phyloP scores from a whole-genome alignment of 2,888 invertebrate species.

The Apotomis capreana region DNA sequence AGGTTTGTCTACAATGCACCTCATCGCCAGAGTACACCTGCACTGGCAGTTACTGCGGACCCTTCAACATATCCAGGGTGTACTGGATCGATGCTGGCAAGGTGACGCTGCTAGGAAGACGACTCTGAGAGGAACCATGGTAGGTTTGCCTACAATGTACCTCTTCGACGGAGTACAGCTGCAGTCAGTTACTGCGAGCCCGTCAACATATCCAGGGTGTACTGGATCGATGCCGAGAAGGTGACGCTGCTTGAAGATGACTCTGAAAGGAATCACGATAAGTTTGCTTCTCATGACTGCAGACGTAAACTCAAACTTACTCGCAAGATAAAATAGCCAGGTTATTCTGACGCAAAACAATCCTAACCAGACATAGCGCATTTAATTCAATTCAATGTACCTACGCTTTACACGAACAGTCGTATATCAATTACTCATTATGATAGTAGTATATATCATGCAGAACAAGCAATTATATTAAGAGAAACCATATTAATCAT shows the following conservation, averaged over 20 bases:
- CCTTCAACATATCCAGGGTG: slow-evolving; percentile 84
- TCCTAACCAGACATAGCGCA: no score
- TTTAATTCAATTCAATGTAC: no score
- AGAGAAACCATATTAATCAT: no score
- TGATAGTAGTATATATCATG: no score
- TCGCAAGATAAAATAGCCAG: no score
- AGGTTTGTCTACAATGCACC: slow-evolving; percentile 16
- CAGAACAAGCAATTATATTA: no score
- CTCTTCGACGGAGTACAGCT: slow-evolving; percentile 57
- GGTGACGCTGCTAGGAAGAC: slow-evolving; percentile 80
- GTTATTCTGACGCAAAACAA: no score
- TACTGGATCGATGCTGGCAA: slow-evolving; percentile 57
- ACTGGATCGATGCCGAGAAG: slow-evolving; percentile 86
- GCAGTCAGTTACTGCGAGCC: slow-evolving; percentile 80
- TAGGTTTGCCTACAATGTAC: slow-evolving; percentile 43
- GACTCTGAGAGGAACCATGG: slow-evolving; percentile 58
- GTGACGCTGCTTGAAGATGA: slow-evolving; percentile 82
- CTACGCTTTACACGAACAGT: no score
- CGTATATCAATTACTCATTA: no score
- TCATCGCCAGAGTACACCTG: slow-evolving; percentile 62
- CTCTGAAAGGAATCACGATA: slow-evolving; percentile 63
- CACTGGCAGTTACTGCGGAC: slow-evolving; percentile 74
- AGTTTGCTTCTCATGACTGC: slow-evolving; percentile 11
- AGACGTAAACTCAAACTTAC: no score
- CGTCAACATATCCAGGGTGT: slow-evolving; percentile 84